Base-by-base conservation (phyloP, 2,113 vertebrate species). In the Crypturellus undulatus region DNA sequence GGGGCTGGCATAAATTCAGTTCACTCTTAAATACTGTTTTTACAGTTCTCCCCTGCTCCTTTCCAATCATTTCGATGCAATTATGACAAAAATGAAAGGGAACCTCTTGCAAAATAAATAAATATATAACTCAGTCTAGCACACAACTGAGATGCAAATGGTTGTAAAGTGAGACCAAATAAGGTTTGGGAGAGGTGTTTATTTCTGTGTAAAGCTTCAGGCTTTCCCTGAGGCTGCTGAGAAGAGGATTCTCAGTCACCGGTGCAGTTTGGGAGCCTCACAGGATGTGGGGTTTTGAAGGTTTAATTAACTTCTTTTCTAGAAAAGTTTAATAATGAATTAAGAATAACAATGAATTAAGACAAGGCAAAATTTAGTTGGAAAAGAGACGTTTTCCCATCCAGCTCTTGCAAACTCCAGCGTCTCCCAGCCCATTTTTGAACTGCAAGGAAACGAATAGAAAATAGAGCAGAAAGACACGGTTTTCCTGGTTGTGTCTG, bases 41-140 rank as follows among this genome's bases (percentile, higher is more conserved):
- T 86, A 72, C 22, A 86, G 16, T 83, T 79, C 62, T 92, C 62
- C 49, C 54, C 38, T 88, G 78, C 54, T 82, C n/a, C 90, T 94
- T 96, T 90, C 73, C 93, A 80, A 95, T 96, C 92, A 96, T 95
- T 92, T 94, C 92, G 94, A 59, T 86, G 65, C 89, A 67, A 82
- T 67, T 86, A 47, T 70, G 84, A 38, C 43, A 85, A 47, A 84
- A 38, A 65, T 52, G 43, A 73, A 76, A 85, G 25, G 84, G 25
- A 84, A 73, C 42, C 20, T 90, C 54, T 36, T 75, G 51, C 62
- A 92, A 76, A 56, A 94, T 87, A 76, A 56, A 94, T 87, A 90
- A 12, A 87, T 87, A 87, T 94, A 90, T 85, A 87, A 93, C 77
- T 92, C 49, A 59, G 56, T 78, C 17, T 89, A 79, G 36, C 62